A percentile compares a stretch with the other conserved stretches of the same genome.
Evolutionary conservation across 2,113 vertebrate species (phyloP).

Genomic region (Arvicanthis niloticus): DNA sequence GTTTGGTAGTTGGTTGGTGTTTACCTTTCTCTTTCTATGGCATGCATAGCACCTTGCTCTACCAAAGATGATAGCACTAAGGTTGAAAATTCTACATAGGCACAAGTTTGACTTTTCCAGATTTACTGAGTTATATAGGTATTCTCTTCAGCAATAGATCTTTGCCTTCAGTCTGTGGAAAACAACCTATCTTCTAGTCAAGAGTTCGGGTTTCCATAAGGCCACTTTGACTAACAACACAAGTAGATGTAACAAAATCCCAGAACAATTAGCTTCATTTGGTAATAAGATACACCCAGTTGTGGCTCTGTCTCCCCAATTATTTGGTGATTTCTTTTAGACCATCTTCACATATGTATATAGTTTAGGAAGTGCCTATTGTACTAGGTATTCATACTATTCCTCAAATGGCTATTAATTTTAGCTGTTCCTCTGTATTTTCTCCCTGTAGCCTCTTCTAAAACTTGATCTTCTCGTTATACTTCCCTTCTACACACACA

Average conservation of each 20-base stretch:
- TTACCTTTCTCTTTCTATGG: background rate
- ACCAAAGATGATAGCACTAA: background rate
- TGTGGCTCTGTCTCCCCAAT: background rate
- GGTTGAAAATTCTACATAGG: background rate
- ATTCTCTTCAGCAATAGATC: background rate
- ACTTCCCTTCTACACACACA: background rate
- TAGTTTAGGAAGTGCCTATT: background rate
- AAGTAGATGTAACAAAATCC: background rate
- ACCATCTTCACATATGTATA: background rate
- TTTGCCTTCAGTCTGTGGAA: background rate
- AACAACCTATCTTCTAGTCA: background rate
- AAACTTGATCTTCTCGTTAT: background rate
- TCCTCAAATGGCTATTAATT: background rate
- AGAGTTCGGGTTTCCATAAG: background rate
- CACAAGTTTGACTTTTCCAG: background rate
- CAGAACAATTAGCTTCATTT: background rate
- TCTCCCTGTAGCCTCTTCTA: background rate
- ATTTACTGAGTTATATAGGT: background rate
- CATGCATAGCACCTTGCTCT: background rate
- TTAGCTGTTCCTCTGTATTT: background rate
- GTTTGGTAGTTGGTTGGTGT: background rate
- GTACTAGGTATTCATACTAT: background rate
- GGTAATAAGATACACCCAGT: background rate
- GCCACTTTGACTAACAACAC: background rate
- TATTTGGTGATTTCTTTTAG: background rate